Percentiles rank a stretch among this genome's conserved stretches.
phyloP scores from a whole-genome alignment of 2,888 invertebrate species.

The Sinelater perroti region DNA sequence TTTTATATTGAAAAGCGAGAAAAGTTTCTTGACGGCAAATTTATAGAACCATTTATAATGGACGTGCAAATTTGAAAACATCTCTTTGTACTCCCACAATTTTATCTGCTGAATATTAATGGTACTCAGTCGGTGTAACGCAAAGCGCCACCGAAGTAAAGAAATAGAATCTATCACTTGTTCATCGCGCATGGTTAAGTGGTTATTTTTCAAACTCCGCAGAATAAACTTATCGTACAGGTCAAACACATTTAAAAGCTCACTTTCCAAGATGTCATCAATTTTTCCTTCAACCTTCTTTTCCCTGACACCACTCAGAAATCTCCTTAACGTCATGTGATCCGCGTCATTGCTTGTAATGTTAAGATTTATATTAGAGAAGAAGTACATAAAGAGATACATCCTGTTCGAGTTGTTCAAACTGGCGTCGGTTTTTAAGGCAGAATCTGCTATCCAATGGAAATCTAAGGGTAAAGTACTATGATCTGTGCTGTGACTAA shows the following conservation, averaged over 20 bases:
- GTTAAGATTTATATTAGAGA: constrained; percentile 14
- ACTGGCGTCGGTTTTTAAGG: constrained; percentile 19
- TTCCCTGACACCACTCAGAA: constrained; percentile 56
- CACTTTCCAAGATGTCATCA: constrained; percentile 65
- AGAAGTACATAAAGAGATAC: constrained; percentile 41
- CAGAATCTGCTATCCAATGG: constrained; percentile 54
- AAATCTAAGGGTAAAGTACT: constrained; percentile 54
- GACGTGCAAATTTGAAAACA: constrained; percentile 69
- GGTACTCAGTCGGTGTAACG: constrained; percentile 57
- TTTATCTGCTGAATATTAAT: constrained; percentile 43
- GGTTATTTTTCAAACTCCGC: constrained; percentile 53
- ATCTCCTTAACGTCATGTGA: constrained; percentile 62
- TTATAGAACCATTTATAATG: constrained; percentile 82
- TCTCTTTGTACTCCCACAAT: constrained; percentile 56
- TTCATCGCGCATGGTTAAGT: constrained; percentile 55
- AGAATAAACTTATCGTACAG: constrained; percentile 62
- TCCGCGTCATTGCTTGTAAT: constrained; percentile 48
- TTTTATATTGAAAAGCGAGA: constrained; percentile 38
- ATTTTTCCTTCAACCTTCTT: constrained; percentile 62
- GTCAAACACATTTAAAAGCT: constrained; percentile 63
- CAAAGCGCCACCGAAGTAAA: constrained; percentile 65
- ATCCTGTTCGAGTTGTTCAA: constrained; percentile 32
- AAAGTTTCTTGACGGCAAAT: constrained; percentile 61
- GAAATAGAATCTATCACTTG: constrained; percentile 61
- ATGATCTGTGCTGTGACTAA: constrained; percentile 15